Evolutionary conservation across 2,113 vertebrate species (phyloP).

Genomic region (Melanotaenia duboulayi): DNA sequence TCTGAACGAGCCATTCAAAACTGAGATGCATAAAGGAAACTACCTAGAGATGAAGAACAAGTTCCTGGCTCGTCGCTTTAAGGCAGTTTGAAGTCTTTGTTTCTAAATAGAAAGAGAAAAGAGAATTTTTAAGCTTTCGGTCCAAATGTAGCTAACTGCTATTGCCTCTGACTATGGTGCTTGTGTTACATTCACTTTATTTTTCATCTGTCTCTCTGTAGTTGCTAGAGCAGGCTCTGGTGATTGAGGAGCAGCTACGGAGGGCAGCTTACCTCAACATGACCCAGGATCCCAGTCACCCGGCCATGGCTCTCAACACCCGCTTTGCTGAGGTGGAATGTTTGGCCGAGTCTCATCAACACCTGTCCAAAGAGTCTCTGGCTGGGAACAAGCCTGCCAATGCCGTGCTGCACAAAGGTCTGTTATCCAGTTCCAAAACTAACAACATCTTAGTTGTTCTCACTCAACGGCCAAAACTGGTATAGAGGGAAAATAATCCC

Average conservation of each 20-base stretch:
- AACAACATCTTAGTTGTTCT: slow-evolving; percentile 3
- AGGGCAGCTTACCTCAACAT: slow-evolving; percentile 97
- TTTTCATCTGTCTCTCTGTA: slow-evolving; percentile 49
- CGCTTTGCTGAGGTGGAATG: slow-evolving; percentile 97
- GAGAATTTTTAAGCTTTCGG: slow-evolving; percentile 24
- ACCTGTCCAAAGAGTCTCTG: slow-evolving; percentile 97
- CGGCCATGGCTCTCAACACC: slow-evolving; percentile 95
- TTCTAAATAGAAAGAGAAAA: slow-evolving; percentile 2
- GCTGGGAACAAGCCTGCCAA: slow-evolving; percentile 98
- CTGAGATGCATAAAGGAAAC: slow-evolving; percentile 96
- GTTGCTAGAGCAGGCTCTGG: slow-evolving; percentile 97
- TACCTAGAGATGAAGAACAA: slow-evolving; percentile 99
- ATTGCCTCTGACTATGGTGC: not conserved
- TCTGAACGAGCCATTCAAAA: slow-evolving; percentile 97
- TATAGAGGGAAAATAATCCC: not conserved
- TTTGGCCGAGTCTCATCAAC: slow-evolving; percentile 98
- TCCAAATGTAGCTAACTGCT: slow-evolving; percentile 11
- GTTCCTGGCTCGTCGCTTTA: slow-evolving; percentile 96
- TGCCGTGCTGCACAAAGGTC: slow-evolving; percentile 96
- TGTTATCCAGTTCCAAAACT: slow-evolving; percentile 4
- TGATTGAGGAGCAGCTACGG: slow-evolving; percentile 97
- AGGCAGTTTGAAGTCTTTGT: slow-evolving; percentile 75
- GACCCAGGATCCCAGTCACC: slow-evolving; percentile 95
- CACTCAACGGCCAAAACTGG: not conserved
- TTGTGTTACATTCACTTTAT: not conserved